A percentile compares a stretch with the other conserved stretches of the same genome.
phyloP scores from a whole-genome alignment of 2,797 vertebrate species.

The Linurgus olivaceus region DNA sequence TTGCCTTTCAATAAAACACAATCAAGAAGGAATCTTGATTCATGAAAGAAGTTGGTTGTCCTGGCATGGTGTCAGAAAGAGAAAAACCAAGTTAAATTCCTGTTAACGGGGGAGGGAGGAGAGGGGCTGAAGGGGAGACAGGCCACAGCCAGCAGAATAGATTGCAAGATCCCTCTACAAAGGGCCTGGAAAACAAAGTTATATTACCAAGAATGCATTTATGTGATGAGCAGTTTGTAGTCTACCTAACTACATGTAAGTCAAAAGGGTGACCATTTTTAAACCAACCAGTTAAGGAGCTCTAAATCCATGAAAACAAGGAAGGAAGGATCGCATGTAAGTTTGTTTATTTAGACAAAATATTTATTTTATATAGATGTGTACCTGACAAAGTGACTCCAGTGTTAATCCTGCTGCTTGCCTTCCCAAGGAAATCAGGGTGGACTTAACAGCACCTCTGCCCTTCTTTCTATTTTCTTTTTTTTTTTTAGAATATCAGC shows the following conservation, averaged over 20 bases:
- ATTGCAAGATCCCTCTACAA: background rate
- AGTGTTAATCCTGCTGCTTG: background rate
- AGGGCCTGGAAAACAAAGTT: background rate
- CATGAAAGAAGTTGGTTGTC: background rate
- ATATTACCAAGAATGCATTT: background rate
- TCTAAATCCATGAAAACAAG: background rate
- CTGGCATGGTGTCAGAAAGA: background rate
- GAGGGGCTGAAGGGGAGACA: background rate
- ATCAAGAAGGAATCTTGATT: background rate
- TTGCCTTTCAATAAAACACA: background rate
- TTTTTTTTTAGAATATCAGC: background rate
- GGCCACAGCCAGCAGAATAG: background rate
- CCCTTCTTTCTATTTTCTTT: background rate
- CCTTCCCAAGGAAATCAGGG: background rate
- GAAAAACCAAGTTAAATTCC: background rate
- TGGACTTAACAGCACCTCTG: background rate
- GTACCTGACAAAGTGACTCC: background rate
- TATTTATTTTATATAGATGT: background rate
- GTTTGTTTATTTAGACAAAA: background rate
- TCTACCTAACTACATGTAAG: background rate
- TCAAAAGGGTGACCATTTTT: background rate
- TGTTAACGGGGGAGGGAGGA: background rate
- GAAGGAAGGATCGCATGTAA: background rate
- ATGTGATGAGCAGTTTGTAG: background rate
- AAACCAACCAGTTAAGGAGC: background rate